phyloP scores from a whole-genome alignment of 2,888 invertebrate species.

The Aplocera efformata region DNA sequence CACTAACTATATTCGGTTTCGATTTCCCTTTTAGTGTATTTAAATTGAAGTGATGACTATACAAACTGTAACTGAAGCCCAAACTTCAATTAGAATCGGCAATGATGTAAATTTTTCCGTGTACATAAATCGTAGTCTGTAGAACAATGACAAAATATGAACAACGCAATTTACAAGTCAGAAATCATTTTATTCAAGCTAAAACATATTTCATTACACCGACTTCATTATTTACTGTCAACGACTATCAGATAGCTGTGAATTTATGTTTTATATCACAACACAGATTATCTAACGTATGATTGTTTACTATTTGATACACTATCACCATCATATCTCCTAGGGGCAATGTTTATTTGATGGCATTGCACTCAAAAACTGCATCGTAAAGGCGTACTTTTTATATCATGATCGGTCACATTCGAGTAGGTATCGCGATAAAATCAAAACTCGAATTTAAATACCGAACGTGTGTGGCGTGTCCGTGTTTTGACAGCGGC shows the following conservation, averaged over 20 bases:
- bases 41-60: no score
- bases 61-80: no score
- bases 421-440: slow-evolving; percentile 21
- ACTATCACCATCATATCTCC: slow-evolving; percentile 19
- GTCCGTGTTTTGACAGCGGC: slow-evolving; percentile 31
- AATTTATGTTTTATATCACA: slow-evolving; percentile 11
- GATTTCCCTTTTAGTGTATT: no score
- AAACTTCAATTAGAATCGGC: no score
- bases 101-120: no score
- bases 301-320: slow-evolving; percentile 25
- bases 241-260: neutral
- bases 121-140: no score
- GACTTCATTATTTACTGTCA: slow-evolving; percentile 1
- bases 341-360: slow-evolving; percentile 21
- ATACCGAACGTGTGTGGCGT: slow-evolving; percentile 29
- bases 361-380: slow-evolving; percentile 13
- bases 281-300: slow-evolving; percentile 18
- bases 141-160: no score
- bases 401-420: slow-evolving; percentile 20
- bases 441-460: slow-evolving; percentile 27
- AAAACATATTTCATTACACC: no score
- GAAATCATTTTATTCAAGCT: no score
- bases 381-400: neutral
- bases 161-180: no score
- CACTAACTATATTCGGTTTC: no score